Base-by-base conservation (phyloP, 92 coral and sea anemone species). In the Porites divaricata region DNA sequence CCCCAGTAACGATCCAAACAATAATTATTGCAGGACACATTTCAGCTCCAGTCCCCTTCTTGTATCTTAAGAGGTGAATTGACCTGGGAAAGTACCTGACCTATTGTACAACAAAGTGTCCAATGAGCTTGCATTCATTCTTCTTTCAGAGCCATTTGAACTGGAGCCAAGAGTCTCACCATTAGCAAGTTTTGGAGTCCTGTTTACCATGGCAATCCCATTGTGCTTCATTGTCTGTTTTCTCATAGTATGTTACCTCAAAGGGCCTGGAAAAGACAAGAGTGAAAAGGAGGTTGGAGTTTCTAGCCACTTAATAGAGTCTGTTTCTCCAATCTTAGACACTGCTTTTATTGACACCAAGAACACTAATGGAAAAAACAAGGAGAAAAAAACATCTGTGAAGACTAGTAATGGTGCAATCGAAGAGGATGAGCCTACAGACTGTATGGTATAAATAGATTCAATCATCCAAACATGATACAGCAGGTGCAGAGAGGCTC, bases 141-240 rank as follows among this genome's bases (percentile, higher is more conserved):
- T 53, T 6, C 8, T 59, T 81, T 51, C 2, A 41, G 59, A 9
- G 2, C 72, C 71, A 1, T 45, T 21, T 20, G 70, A 49, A n/a
- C 54, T 83, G 2, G 66, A 75, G n/a, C 73, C 62, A 19, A 71
- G 74, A 24, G n/a, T 48, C 1, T 83, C 88, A 7, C 73, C 80
- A 4, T 53, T 73, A 52, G 72, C 88, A 25, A 83, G 67, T 23
- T 63, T 83, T 62, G 88, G 82, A 21, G 81, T 83, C 19, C 82
- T 83, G 10, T 66, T 83, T 65, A 76, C 88, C 53, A 83, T 83
- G 88, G 82, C 81, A 19, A 83, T 83, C 13, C 88, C 88, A 4
- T 65, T 83, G 26, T 75, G 82, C 20, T 74, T 75, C 51, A 83
- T 83, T 23, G 80, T 83, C 8, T 83, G 81, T 45, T 83, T 83